phyloP scores from a whole-genome alignment of 2,888 invertebrate species.

The Clunio marinus region DNA sequence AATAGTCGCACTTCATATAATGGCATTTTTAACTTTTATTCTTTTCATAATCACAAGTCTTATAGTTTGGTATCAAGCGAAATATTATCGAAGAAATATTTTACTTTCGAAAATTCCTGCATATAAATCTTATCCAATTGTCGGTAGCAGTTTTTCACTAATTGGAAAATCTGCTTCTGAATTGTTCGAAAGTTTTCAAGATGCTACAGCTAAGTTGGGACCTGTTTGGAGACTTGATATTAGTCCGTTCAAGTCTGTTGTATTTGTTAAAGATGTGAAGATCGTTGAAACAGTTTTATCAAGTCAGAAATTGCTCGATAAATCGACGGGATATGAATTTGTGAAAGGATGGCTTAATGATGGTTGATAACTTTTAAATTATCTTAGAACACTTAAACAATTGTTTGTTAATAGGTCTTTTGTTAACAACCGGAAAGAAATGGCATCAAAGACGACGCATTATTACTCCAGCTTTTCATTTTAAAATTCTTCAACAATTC shows the following conservation, averaged over 20 bases:
- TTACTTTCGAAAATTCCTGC: constrained; percentile 45
- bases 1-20: too few relatives aligned
- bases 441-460: constrained; percentile 66
- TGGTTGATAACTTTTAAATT: not conserved
- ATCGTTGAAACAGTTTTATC: constrained; percentile 48
- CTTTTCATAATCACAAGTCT: too few relatives aligned
- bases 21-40: too few relatives aligned
- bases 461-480: constrained; percentile 75
- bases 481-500: constrained; percentile 64
- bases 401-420: constrained; percentile 53
- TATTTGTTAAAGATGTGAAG: constrained; percentile 48
- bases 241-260: not conserved
- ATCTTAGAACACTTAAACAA: too few relatives aligned
- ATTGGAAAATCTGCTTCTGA: constrained; percentile 52
- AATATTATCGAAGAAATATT: not conserved
- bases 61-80: not conserved
- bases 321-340: constrained; percentile 54
- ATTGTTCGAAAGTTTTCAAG: constrained; percentile 43
- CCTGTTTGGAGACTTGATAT: constrained; percentile 42
- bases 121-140: constrained; percentile 52
- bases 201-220: constrained; percentile 50
- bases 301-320: constrained; percentile 52
- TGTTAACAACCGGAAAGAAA: constrained; percentile 53
- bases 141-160: constrained; percentile 54
- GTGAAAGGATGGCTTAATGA: constrained; percentile 42